Evolutionary conservation across 2,797 vertebrate species (phyloP), one percentile per base, ranked within the genome.

Genomic region (Neopelma chrysocephalum): DNA sequence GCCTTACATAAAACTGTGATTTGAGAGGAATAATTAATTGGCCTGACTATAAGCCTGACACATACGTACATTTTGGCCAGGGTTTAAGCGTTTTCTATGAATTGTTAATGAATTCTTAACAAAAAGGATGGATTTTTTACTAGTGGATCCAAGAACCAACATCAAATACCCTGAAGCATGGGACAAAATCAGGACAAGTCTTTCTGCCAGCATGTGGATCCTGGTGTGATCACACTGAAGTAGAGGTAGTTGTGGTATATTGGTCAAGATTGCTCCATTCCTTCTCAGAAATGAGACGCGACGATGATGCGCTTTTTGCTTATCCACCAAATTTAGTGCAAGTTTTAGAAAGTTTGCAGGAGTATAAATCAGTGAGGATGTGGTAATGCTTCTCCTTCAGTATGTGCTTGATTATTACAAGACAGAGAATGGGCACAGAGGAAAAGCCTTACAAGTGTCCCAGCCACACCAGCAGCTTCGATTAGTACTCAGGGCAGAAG

Each of bases 61-160:
- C 2, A 0, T 10, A 1, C 0, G 0, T 9, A 18, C 11, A 0
- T 19, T 31, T 27, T 27, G 57, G 48, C 25, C 8, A 2, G 0
- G 10, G 27, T 25, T 32, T 11, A 15, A 50, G 20, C 8, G 4
- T 32, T 23, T 38, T 47, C 27, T 15, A 0, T 32, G 21, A 38
- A 19, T 10, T 3, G 1, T 7, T 25, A 3, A 32, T 2, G 14
- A 18, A 0, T 13, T 68, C 62, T 62, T 29, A 57, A 17, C 20
- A 15, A 12, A 79, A 75, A 32, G 15, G 20, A 2, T 18, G 26
- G 15, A 23, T 26, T 60, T 15, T 48, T 7, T 34, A 6, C 31
- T 32, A 22, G 26, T 16, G 25, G 66, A 23, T 18, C 38, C 36
- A 3, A 22, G n/a, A 82, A 32, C 20, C 18, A 16, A 31, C 65